These are phyloP conservation scores for Chanos chanos DNA, from an alignment of 2,797 vertebrate genomes.

Conservation along the genomic window DNA sequence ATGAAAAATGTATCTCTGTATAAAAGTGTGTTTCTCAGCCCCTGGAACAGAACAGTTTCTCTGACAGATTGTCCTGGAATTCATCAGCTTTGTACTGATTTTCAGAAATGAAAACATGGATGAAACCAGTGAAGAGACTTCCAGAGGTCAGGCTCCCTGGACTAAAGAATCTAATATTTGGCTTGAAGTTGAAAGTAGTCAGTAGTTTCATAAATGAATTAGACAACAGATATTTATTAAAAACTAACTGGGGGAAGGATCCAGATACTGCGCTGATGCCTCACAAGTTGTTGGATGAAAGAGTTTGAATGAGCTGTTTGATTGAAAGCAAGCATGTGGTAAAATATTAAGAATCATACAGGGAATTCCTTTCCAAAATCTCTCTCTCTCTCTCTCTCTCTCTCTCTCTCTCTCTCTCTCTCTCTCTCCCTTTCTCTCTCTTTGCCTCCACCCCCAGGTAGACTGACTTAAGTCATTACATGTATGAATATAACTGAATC, in stretches of 20 bases:
- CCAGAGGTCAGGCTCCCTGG: constrained; percentile 6
- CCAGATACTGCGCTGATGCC: no score
- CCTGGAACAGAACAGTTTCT: no score
- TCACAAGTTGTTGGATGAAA: constrained; percentile 47
- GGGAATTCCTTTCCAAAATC: constrained; percentile 38
- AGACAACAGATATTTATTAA: constrained; percentile 21
- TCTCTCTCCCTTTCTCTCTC: neutral
- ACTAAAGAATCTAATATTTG: constrained; percentile 15
- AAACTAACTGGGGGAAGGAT: no score
- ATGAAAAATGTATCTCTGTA: no score
- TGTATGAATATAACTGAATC: no score
- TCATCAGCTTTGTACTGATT: no score
- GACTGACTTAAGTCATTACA: no score
- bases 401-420: neutral
- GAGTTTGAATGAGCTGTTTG: constrained; percentile 40
- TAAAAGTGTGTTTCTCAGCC: no score
- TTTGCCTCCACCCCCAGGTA: neutral
- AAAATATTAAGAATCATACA: constrained; percentile 43
- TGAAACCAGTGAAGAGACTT: neutral
- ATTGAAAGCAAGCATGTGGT: constrained; percentile 36
- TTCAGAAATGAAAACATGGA: no score
- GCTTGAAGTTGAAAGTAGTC: constrained; percentile 20
- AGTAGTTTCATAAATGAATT: constrained; percentile 30
- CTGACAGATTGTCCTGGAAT: no score
- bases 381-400: neutral